Conservation (phyloP, 2,113 vertebrate genomes). For the Erythrocercus mccallii region DNA sequence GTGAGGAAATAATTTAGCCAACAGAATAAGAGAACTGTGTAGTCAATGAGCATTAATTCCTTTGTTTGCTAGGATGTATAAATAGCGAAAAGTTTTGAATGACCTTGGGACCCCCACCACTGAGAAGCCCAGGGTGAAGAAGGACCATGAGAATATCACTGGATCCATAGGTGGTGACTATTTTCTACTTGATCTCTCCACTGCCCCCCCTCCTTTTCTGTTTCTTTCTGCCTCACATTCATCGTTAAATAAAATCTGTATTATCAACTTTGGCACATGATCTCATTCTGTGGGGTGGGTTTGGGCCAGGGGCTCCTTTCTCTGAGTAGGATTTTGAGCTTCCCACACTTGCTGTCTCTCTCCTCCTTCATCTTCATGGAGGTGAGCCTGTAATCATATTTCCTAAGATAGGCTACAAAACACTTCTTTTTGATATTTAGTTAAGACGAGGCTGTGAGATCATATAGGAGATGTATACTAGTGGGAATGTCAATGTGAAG, state of each 20-base stretch:
- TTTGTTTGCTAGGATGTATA: background rate
- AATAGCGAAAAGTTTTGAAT: background rate
- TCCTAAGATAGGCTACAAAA: background rate
- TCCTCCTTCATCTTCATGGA: background rate
- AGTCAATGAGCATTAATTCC: background rate
- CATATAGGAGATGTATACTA: background rate
- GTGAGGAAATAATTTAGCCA: background rate
- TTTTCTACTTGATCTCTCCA: background rate
- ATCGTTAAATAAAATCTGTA: accelerated
- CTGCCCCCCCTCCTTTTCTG: background rate
- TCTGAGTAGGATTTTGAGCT: background rate
- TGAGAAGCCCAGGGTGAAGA: background rate
- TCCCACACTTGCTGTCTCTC: background rate
- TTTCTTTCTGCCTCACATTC: background rate
- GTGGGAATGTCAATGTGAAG: background rate
- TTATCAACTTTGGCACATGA: background rate
- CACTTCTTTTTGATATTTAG: background rate
- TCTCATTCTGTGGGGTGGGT: accelerated
- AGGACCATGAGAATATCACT: background rate
- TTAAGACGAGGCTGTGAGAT: background rate
- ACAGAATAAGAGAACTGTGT: background rate
- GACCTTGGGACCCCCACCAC: too few relatives aligned
- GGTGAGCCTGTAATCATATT: background rate
- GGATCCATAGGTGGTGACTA: background rate
- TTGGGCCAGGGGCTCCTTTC: background rate